Base-by-base conservation (phyloP, 1,140 invertebrate genomes). In the Telenomus remus region DNA sequence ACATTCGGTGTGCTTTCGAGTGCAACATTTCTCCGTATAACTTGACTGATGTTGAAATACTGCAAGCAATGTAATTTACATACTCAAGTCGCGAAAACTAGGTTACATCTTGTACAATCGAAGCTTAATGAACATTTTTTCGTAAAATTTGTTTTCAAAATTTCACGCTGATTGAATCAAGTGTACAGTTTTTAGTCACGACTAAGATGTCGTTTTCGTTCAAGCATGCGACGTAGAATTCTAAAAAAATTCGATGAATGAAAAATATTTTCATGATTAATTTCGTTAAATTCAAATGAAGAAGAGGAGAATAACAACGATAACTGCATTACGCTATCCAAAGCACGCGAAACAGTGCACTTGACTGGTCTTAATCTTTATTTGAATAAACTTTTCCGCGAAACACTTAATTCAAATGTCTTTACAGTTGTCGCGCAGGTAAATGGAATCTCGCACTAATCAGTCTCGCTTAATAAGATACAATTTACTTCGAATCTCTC, bases 351-450 rank as follows among this genome's bases (percentile, higher is more conserved):
- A 69, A 69, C 34, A 49, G 19, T 42, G 27, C 37, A 42, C 43
- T 64, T 59, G 72, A 69, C 49, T 39, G 51, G 27, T 19, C 57
- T 55, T 70, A 66, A 65, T 56, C 60, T 69, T 55, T 51, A 61
- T 64, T 70, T 70, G 65, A 73, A 78, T 68, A 72, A 70, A 39
- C 37, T 64, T 73, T 70, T 60, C 59, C 50, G 65, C 66, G 56
- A 60, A 78, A 64, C 50, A 53, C 70, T 78, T 69, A 78, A 73
- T 78, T 70, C 61, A 63, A 78, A 78, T 63, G 61, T 73, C 64
- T 73, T 64, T 49, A 64, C 59, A 73, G 69, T 73, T 69, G 64
- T 69, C 69, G 55, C 59, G 65, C 54, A 55, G 61, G 60, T 70
- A 73, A 78, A 78, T 78, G 64, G 70, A 78, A 66, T 73, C 56